Evolutionary conservation across 2,113 vertebrate genomes (phyloP).

Genomic region (Sinocyclocheilus maitianheensis): DNA sequence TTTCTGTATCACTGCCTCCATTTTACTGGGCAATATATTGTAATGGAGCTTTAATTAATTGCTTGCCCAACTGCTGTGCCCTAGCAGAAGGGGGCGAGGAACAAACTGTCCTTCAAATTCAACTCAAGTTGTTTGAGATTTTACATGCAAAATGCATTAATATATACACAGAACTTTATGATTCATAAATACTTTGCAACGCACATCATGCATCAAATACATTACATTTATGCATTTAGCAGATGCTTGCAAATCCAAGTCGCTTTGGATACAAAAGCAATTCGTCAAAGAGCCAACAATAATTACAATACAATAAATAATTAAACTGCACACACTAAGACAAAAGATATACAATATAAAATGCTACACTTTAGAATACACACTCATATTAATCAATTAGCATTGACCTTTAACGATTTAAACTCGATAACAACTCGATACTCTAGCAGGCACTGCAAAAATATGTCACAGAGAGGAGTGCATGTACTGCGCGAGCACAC

Average conservation of each 20-base stretch:
- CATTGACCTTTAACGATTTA: not conserved
- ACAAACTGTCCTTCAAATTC: constrained; percentile 30
- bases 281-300: no score
- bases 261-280: not conserved
- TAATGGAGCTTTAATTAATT: constrained; percentile 62
- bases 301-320: not conserved
- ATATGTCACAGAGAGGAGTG: not conserved
- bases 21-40: constrained; percentile 58
- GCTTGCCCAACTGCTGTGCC: constrained; percentile 51
- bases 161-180: not conserved
- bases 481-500: not conserved
- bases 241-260: not conserved
- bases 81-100: constrained; percentile 37
- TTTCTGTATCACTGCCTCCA: constrained; percentile 56
- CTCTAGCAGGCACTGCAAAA: not conserved
- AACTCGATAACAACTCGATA: not conserved
- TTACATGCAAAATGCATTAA: not conserved
- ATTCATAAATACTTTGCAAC: not conserved
- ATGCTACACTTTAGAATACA: not conserved
- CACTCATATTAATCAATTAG: not conserved
- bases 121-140: not conserved
- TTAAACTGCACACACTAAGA: not conserved
- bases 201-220: not conserved
- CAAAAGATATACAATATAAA: not conserved
- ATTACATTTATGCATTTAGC: not conserved